phyloP scores from a whole-genome alignment of 1,140 invertebrate species.

The Danaus melanippus region DNA sequence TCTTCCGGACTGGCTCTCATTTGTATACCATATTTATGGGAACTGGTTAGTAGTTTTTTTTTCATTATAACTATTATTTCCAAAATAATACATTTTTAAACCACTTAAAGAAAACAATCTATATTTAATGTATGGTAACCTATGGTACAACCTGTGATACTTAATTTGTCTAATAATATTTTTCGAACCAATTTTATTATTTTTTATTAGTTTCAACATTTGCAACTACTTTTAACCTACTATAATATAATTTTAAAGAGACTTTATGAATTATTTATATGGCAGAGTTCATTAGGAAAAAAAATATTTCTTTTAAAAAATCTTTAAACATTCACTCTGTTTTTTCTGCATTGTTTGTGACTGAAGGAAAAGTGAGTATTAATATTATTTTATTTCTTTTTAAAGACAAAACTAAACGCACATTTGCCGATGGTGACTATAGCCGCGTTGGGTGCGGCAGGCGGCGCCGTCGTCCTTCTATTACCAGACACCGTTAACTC shows the following conservation, averaged over 20 bases:
- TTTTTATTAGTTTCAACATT: too few species aligned
- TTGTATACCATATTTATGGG: conserved; percentile 81
- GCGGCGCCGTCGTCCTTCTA: conserved; percentile 75
- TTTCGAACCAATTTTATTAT: too few species aligned
- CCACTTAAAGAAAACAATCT: background rate
- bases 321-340: background rate
- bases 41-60: conserved; percentile 73
- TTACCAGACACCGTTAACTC: conserved; percentile 72
- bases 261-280: too few species aligned
- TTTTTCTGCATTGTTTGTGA: background rate
- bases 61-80: conserved; percentile 1
- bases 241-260: too few species aligned
- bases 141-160: too few species aligned
- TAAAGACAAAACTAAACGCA: conserved; percentile 57
- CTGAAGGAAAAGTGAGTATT: background rate
- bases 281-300: too few species aligned
- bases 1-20: conserved; percentile 79
- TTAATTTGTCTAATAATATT: too few species aligned
- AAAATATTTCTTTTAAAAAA: background rate
- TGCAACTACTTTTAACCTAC: too few species aligned
- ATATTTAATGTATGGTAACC: too few species aligned
- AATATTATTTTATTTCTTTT: conserved; percentile 11
- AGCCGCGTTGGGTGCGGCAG: conserved; percentile 74
- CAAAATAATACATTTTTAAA: background rate
- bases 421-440: conserved; percentile 76